A percentile compares a stretch with the other conserved stretches of the same genome.
These are phyloP conservation scores for Nautilus pompilius DNA, from an alignment of 1,140 invertebrate genomes.

Conservation along the genomic window DNA sequence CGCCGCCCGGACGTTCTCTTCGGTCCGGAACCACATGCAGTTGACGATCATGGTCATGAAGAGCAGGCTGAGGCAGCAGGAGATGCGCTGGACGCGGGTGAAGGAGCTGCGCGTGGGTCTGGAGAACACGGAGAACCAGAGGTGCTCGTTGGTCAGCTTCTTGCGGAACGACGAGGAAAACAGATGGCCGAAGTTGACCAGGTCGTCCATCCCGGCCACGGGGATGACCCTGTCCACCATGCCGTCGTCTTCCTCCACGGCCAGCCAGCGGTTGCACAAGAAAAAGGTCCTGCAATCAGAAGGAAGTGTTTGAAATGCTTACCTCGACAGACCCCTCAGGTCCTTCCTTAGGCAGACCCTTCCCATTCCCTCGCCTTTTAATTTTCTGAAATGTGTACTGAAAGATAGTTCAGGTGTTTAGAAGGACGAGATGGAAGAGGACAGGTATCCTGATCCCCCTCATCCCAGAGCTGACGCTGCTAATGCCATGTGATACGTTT, in stretches of 20 bases:
- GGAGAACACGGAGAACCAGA: constrained; percentile 54
- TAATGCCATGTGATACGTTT: no score
- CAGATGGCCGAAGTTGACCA: constrained; percentile 54
- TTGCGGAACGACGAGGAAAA: constrained; percentile 54
- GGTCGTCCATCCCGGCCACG: constrained; percentile 50
- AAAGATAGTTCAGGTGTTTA: no score
- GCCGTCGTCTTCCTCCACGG: constrained; percentile 54
- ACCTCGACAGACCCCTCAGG: no score
- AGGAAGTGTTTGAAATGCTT: neutral
- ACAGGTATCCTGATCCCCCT: no score
- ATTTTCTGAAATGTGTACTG: no score
- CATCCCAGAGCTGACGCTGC: no score
- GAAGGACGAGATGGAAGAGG: no score
- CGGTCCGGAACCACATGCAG: constrained; percentile 54
- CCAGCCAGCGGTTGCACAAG: constrained; percentile 51
- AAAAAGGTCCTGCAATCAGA: constrained; percentile 43
- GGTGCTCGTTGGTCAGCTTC: constrained; percentile 55
- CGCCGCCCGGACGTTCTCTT: constrained; percentile 18
- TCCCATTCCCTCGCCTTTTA: no score
- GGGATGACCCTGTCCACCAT: constrained; percentile 54
- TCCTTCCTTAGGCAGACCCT: no score
- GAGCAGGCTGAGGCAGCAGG: constrained; percentile 52
- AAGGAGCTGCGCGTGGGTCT: constrained; percentile 53
- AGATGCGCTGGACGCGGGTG: constrained; percentile 54
- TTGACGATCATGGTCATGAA: constrained; percentile 57